Evolutionary conservation across 2,888 invertebrate genomes (phyloP), one percentile per base, ranked within the genome.

Genomic region (Gastrophysa polygoni): DNA sequence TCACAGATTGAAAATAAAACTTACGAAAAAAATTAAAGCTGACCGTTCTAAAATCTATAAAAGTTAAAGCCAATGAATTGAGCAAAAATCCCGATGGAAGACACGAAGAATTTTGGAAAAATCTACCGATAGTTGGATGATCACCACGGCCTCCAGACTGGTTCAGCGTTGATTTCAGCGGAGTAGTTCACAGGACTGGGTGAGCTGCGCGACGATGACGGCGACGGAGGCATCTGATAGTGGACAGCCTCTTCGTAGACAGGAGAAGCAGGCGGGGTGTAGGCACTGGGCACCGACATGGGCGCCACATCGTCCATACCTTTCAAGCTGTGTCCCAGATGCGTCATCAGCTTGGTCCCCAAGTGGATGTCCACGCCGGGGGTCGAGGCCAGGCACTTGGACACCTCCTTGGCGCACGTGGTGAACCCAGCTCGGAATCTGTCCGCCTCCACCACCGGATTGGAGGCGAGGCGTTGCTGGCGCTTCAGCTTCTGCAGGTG

Each of bases 361-460:
- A 95, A 83, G 77, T 90, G 88, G 71, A 93, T 90, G 79, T 93
- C 92, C 75, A 95, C 91, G 68, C 92, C 92, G 59, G 92, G 92
- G 63, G 91, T 91, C 56, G 91, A 88, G 18, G 94, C 93, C 74
- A 95, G 82, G 77, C 92, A 91, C 72, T 91, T 87, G 72, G 92
- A 93, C 68, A 94, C 93, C 83, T 94, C 93, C 78, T 92, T 91
- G 71, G 93, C 94, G 76, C 93, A 93, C 76, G 92, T 91, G 68
- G 92, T 92, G 83, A 92, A 94, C 69, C 93, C 93, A 71, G 91
- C 91, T 63, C 92, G 87, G 85, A 93, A 94, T 72, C 91, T 86
- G 79, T 95, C 94, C 34, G 91, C 89, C 71, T 89, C 88, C 74
- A 90, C 88, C 68, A 89, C 88, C 69, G 88, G 88, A 74, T 88